Base-by-base conservation (phyloP, 2,113 vertebrate genomes). In the Grammomys dolichurus region DNA sequence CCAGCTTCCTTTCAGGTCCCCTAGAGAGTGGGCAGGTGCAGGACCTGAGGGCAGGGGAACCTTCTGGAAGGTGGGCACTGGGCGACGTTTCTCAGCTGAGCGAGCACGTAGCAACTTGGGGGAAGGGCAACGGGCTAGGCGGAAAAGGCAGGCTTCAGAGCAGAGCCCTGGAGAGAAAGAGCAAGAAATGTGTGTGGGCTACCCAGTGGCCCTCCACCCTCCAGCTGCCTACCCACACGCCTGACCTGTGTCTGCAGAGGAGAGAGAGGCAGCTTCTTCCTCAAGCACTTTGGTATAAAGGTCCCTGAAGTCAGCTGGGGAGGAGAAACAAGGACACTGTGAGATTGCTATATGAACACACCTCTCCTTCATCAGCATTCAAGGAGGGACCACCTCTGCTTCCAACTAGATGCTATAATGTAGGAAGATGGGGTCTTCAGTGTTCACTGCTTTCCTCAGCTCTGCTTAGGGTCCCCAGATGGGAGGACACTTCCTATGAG, bases 1-100 rank as follows among this genome's bases (percentile, higher is more conserved):
- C 40, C 98, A 96, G 89, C 99, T 99, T 93, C 99, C 99, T 98
- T 99, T 99, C 48, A 99, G 99, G 97, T 99, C 99, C 56, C 99
- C 99, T 6, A 99, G 98, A 26, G 99, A 99, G 58, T 99, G 99
- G 81, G 99, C 99, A 48, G 98, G 98, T 63, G 92, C 98, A 98
- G 97, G 99, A 48, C 98, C 98, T 0, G 89, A 97, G 63, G 98
- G 98, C 94, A 98, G 87, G 51, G 97, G 96, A 3, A 96, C 96
- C 91, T 97, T 98, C 97, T 0, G 98, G 98, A 73, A 98, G 97
- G 94, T 96, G 97, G 96, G 73, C 58, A 96, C 95, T 40, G 88
- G 96, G 56, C 97, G 98, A 78, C 51, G 97, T 96, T 99, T 99
- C 91, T 98, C 98, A 0, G 73, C 97, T 0, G 98, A 98, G 89